A percentile compares a stretch with the other conserved stretches of the same genome.
phyloP scores from a whole-genome alignment of 2,888 invertebrate genomes.

The Opisthograptis luteolata region DNA sequence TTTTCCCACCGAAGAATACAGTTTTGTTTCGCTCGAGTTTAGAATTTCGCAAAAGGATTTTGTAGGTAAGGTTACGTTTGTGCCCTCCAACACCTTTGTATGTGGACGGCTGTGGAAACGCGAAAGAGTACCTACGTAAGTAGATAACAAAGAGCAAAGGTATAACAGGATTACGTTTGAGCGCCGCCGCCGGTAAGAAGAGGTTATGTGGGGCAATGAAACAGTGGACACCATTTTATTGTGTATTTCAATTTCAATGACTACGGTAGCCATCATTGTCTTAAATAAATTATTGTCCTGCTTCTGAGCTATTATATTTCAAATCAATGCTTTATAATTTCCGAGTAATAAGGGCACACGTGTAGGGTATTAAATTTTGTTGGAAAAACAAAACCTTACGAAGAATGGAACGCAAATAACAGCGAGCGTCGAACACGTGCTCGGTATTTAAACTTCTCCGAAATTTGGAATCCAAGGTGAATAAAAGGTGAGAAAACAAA shows the following conservation, averaged over 20 bases:
- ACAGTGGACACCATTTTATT: slow-evolving; percentile 4
- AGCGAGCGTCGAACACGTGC: too few relatives aligned
- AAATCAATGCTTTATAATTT: too few relatives aligned
- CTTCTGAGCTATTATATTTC: too few relatives aligned
- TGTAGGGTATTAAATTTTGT: too few relatives aligned
- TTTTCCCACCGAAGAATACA: slow-evolving; percentile 25
- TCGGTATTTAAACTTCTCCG: too few relatives aligned
- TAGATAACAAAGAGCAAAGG: slow-evolving; percentile 18
- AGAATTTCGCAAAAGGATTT: slow-evolving; percentile 32
- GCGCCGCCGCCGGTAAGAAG: background rate
- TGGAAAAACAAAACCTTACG: too few relatives aligned
- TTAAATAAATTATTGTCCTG: too few relatives aligned
- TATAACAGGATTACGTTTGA: slow-evolving; percentile 13
- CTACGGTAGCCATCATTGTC: background rate
- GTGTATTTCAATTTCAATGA: slow-evolving; percentile 1
- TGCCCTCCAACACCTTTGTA: slow-evolving; percentile 29
- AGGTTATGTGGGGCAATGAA: slow-evolving; percentile 14
- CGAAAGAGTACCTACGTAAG: slow-evolving; percentile 16
- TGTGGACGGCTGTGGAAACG: slow-evolving; percentile 5
- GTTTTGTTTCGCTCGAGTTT: slow-evolving; percentile 20
- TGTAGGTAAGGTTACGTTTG: slow-evolving; percentile 29
- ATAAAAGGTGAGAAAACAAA: too few relatives aligned
- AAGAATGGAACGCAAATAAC: too few relatives aligned
- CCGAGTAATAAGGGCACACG: too few relatives aligned
- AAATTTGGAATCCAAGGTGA: too few relatives aligned